phyloP scores from a whole-genome alignment of 2,888 invertebrate genomes.

The Cephus nigrinus region DNA sequence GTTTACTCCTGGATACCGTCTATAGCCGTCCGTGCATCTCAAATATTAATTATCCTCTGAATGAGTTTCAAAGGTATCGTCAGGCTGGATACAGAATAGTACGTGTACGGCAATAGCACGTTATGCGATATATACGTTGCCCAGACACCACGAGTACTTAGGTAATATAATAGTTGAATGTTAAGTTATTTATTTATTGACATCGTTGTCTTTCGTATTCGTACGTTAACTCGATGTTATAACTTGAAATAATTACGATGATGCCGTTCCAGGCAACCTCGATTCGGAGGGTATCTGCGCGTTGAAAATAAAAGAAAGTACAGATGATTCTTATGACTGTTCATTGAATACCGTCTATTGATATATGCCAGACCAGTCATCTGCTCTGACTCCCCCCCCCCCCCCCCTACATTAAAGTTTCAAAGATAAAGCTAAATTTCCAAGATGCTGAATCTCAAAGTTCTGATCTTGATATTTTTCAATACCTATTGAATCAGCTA shows the following conservation, averaged over 20 bases:
- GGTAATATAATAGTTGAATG: neutral
- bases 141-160: neutral
- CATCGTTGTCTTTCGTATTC: neutral
- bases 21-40: neutral
- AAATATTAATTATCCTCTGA: neutral
- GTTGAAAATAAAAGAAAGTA: neutral
- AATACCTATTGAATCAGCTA: too few species aligned
- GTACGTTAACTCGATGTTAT: neutral
- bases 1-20: neutral
- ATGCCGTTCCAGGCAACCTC: neutral
- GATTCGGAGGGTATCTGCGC: neutral
- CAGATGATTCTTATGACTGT: neutral
- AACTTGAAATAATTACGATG: neutral
- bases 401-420: too few species aligned
- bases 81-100: neutral
- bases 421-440: too few species aligned
- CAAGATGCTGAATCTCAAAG: too few species aligned
- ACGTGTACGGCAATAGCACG: neutral
- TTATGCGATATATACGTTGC: neutral
- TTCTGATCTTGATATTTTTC: too few species aligned
- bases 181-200: conserved; percentile 7
- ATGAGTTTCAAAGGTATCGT: neutral
- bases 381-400: too few species aligned
- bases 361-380: too few species aligned
- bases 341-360: neutral